phyloP scores from a whole-genome alignment of 2,888 invertebrate species.

The Aphrophora alni region DNA sequence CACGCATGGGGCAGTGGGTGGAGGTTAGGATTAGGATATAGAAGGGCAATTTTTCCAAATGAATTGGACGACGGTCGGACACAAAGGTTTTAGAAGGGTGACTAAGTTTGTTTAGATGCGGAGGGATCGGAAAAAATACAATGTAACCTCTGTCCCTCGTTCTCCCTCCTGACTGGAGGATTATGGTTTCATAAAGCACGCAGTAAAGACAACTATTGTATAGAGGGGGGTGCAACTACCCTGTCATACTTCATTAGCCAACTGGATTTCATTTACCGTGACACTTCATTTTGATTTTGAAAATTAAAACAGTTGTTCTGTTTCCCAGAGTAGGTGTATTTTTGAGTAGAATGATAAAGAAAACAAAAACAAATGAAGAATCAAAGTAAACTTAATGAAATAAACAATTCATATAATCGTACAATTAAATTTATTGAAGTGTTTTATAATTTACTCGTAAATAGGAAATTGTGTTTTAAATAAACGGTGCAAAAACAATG shows the following conservation, averaged over 20 bases:
- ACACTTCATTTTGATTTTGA: neutral
- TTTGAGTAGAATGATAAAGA: no score
- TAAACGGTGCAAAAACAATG: no score
- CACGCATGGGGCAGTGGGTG: constrained; percentile 8
- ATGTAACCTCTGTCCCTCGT: constrained; percentile 33
- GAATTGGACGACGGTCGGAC: constrained; percentile 39
- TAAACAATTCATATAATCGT: no score
- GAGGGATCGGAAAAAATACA: constrained; percentile 34
- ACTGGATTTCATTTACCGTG: neutral
- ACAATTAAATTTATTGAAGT: no score
- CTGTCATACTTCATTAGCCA: neutral
- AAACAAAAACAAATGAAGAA: no score
- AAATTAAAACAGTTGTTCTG: neutral
- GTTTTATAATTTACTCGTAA: no score
- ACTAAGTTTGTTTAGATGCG: constrained; percentile 43
- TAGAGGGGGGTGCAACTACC: neutral
- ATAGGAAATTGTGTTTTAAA: no score
- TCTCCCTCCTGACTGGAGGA: constrained; percentile 34
- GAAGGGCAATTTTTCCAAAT: constrained; percentile 45
- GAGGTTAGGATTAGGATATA: constrained; percentile 28
- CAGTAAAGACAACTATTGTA: no score
- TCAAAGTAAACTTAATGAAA: no score
- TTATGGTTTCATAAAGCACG: constrained; percentile 43
- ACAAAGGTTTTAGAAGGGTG: constrained; percentile 29
- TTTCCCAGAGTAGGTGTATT: neutral